phyloP scores from a whole-genome alignment of 2,797 vertebrate genomes.

The Platyrinchus mystaceus region DNA sequence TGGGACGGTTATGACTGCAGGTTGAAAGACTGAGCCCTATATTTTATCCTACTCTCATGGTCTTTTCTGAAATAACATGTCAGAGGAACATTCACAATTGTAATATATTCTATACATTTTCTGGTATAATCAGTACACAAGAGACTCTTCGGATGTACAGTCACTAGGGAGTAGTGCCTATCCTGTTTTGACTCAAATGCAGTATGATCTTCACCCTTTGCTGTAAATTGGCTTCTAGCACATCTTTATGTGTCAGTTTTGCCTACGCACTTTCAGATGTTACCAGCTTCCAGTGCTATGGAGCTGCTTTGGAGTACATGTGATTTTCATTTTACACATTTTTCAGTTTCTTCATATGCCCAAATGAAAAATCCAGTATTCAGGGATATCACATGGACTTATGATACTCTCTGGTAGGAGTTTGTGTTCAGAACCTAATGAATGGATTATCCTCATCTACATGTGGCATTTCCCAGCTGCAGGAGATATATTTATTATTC shows the following conservation, averaged over 20 bases:
- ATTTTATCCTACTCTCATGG: not conserved
- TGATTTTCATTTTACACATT: conserved; percentile 60
- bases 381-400: not conserved
- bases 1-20: not conserved
- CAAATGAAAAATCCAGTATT: conserved; percentile 3
- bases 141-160: not conserved
- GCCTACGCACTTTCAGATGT: conserved; percentile 51
- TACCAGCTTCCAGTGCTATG: conserved; percentile 2
- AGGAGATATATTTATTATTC: not conserved
- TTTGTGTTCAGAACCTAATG: conserved; percentile 1
- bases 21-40: not conserved
- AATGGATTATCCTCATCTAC: conserved; percentile 19
- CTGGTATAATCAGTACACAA: not conserved
- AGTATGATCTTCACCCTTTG: conserved; percentile 47
- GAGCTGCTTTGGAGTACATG: not conserved
- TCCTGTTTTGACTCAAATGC: conserved; percentile 1
- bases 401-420: not conserved
- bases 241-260: conserved; percentile 59
- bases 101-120: conserved; percentile 48
- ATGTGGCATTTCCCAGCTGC: conserved; percentile 5
- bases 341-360: not conserved
- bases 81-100: not conserved
- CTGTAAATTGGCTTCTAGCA: conserved; percentile 47
- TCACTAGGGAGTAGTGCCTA: conserved; percentile 24
- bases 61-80: conserved; percentile 9